A percentile compares a stretch with the other conserved stretches of the same genome.
phyloP scores from a whole-genome alignment of 2,888 invertebrate species.

The Prosapia bicincta region DNA sequence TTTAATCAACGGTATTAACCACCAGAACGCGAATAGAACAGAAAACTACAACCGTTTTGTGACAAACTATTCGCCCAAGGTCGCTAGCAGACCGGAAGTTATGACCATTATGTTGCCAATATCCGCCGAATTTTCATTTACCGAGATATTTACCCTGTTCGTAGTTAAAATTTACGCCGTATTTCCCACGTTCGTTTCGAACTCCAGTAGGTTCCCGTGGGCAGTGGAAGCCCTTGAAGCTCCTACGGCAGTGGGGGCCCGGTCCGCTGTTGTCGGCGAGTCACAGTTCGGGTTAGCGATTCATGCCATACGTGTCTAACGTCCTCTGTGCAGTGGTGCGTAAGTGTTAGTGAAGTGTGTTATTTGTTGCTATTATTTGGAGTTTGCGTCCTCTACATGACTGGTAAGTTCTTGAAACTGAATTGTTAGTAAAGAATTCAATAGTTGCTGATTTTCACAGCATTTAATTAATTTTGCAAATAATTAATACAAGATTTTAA shows the following conservation, averaged over 20 bases:
- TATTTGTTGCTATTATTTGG: not conserved
- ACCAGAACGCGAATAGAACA: too few relatives aligned
- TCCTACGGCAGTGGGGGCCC: not conserved
- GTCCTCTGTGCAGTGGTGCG: not conserved
- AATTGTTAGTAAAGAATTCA: too few relatives aligned
- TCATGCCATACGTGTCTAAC: not conserved
- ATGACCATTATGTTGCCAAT: not conserved
- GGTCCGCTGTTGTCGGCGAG: not conserved
- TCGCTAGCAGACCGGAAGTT: not conserved
- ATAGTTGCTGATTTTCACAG: too few relatives aligned
- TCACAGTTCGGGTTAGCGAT: not conserved
- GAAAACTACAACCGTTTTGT: too few relatives aligned
- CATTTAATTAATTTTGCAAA: too few relatives aligned
- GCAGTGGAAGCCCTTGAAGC: not conserved
- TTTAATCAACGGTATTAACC: too few relatives aligned
- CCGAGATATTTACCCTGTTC: not conserved
- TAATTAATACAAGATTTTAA: too few relatives aligned
- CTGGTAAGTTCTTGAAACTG: too few relatives aligned
- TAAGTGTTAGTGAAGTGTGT: not conserved
- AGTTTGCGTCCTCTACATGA: not conserved
- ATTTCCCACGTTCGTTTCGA: not conserved
- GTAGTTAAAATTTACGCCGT: not conserved
- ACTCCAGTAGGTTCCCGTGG: not conserved
- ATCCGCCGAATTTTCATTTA: too few relatives aligned
- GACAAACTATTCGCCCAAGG: not conserved